These are phyloP conservation scores for Mustela nigripes DNA, from an alignment of 2,113 vertebrate species.

Conservation along the genomic window DNA sequence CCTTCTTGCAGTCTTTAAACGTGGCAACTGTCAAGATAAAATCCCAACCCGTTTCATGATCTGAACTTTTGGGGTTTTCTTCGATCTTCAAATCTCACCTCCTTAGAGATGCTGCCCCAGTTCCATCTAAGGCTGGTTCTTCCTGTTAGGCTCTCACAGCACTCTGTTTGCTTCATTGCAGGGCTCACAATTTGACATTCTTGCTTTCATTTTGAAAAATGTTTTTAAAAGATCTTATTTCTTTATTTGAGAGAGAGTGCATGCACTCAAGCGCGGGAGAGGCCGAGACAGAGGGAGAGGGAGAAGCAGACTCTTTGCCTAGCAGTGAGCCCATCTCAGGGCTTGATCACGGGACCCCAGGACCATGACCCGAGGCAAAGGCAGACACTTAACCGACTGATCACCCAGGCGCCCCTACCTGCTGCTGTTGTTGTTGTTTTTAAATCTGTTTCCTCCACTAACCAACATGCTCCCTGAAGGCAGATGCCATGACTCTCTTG, in stretches of 20 bases:
- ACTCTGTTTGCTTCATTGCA: background rate
- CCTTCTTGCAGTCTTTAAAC: constrained; percentile 19
- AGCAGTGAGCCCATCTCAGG: background rate
- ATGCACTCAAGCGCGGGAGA: background rate
- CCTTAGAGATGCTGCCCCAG: background rate
- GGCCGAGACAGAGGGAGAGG: no score
- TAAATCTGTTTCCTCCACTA: background rate
- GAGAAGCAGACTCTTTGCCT: no score
- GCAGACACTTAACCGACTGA: background rate
- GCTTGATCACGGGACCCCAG: background rate
- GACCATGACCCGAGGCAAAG: background rate
- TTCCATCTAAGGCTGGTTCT: background rate
- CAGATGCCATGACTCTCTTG: background rate
- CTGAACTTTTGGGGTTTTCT: background rate
- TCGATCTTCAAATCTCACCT: background rate
- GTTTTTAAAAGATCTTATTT: background rate
- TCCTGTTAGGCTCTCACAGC: background rate
- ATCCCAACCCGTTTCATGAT: background rate
- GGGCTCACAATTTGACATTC: background rate
- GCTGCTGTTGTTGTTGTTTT: background rate
- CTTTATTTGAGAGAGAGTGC: background rate
- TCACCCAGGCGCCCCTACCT: background rate
- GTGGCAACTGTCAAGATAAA: constrained; percentile 13
- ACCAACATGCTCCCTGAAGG: background rate
- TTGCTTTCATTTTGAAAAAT: background rate